A percentile compares a stretch with the other conserved stretches of the same genome.
These are phyloP conservation scores for Drosophila histrio DNA, from an alignment of 2,888 invertebrate species.

Conservation along the genomic window DNA sequence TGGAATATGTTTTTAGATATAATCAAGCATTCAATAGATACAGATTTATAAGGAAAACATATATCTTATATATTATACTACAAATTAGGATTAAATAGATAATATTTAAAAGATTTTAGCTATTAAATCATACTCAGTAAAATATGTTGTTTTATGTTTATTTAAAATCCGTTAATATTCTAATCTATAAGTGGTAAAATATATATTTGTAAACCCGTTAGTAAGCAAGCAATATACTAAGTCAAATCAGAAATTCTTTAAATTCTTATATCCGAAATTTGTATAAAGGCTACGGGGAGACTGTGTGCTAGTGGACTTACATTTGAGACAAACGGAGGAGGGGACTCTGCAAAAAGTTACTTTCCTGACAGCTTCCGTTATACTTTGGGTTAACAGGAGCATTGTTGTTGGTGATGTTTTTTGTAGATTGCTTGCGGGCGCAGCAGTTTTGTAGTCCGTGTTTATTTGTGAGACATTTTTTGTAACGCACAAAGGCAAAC, in stretches of 20 bases:
- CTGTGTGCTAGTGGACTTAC: neutral
- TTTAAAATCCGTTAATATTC: too few relatives aligned
- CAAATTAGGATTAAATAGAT: too few relatives aligned
- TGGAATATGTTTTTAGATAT: neutral
- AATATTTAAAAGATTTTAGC: too few relatives aligned
- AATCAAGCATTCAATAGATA: too few relatives aligned
- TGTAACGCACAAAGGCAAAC: constrained; percentile 48
- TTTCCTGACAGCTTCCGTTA: constrained; percentile 30
- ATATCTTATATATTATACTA: too few relatives aligned
- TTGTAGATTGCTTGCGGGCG: constrained; percentile 38
- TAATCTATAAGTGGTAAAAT: neutral
- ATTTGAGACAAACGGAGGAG: neutral
- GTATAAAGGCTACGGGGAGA: neutral
- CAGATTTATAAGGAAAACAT: too few relatives aligned
- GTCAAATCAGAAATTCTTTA: constrained; percentile 1
- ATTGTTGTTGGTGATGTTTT: constrained; percentile 31
- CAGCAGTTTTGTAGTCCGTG: constrained; percentile 37
- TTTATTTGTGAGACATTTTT: constrained; percentile 39
- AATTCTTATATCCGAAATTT: constrained; percentile 1
- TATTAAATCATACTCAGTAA: too few relatives aligned
- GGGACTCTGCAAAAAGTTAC: neutral
- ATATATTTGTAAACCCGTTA: neutral
- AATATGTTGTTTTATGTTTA: too few relatives aligned
- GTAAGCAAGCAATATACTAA: neutral
- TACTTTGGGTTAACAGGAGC: constrained; percentile 37